Conservation (phyloP, 2,113 vertebrate genomes). For the Octodon degus region DNA sequence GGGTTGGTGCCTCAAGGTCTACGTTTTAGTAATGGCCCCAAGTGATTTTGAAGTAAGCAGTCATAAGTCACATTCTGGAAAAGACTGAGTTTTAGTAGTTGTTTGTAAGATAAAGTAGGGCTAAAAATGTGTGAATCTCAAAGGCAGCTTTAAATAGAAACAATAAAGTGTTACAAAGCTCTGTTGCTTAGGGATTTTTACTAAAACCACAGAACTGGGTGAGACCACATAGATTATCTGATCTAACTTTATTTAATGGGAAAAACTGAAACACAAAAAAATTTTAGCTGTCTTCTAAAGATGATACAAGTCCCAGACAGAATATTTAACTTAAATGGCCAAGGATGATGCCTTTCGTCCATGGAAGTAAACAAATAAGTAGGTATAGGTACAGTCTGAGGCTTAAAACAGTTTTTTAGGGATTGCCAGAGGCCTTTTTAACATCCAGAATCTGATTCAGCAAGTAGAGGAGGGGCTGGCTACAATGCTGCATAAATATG, state of each 20-base stretch:
- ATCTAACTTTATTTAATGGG: constrained; percentile 30
- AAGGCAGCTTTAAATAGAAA: constrained; percentile 73
- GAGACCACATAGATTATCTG: constrained; percentile 25
- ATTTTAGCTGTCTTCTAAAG: constrained; percentile 36
- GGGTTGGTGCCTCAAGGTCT: constrained; percentile 6
- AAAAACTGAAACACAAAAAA: not conserved
- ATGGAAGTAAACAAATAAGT: constrained; percentile 35
- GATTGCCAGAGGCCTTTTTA: constrained; percentile 41
- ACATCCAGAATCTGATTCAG: constrained; percentile 29
- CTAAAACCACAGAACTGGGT: constrained; percentile 56
- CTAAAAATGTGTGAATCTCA: constrained; percentile 74
- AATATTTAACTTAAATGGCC: constrained; percentile 3
- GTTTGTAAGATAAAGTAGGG: constrained; percentile 53
- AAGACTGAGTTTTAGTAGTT: constrained; percentile 53
- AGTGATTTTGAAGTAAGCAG: constrained; percentile 50
- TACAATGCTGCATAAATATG: not conserved
- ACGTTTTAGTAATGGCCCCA: constrained; percentile 19
- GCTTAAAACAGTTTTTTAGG: constrained; percentile 31
- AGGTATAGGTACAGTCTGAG: not conserved
- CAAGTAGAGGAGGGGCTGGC: not conserved
- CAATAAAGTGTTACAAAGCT: constrained; percentile 72
- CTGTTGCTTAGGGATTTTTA: constrained; percentile 57
- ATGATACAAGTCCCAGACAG: not conserved
- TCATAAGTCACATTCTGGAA: constrained; percentile 41
- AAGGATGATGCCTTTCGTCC: not conserved